Base-by-base conservation (phyloP, 2,113 vertebrate genomes). In the Eublepharis macularius region DNA sequence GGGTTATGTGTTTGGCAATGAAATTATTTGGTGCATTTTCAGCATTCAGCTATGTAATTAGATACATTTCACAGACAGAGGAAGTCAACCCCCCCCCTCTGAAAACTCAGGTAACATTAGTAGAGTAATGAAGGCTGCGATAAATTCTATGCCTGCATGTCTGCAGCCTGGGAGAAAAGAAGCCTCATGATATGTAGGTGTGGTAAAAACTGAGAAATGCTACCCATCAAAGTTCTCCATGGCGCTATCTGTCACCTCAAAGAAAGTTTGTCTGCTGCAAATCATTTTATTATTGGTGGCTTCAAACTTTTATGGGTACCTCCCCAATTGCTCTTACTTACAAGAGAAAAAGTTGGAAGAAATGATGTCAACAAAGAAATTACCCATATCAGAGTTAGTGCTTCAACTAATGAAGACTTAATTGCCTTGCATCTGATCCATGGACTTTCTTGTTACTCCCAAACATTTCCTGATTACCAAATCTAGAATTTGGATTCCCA, bases 231-330 rank as follows among this genome's bases (percentile, higher is more conserved):
- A 79, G 43, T 65, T 83, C 68, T 72, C 36, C 34, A 60, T 69
- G 41, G 76, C 74, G 29, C 36, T 73, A 73, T 34, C 29, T 79
- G 51, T 60, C 49, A 83, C 57, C 43, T 79, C n/a, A 66, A 73
- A 43, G 69, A 34, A 80, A 85, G 19, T 60, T 80, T 68, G 39
- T 77, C 19, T 83, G 86, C 57, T 41, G 72, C 54, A 83, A n/a
- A 43, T 43, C 36, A 60, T 87, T 83, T 83, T 73, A 73, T 29
- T 74, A 34, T 54, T 12, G 43, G 76, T 86, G 49, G 66, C 81
- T 81, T 36, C 65, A 76, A 36, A 57, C 41, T 69, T 63, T 54
- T 81, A 19, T 81, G 19, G 29, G 54, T 69, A 57, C 41, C 26
- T 82, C 21, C 54, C 47, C 54, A 47, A 73, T 21, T 73, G 34